Conservation (phyloP, 1,140 invertebrate genomes). For the Penaeus chinensis region DNA sequence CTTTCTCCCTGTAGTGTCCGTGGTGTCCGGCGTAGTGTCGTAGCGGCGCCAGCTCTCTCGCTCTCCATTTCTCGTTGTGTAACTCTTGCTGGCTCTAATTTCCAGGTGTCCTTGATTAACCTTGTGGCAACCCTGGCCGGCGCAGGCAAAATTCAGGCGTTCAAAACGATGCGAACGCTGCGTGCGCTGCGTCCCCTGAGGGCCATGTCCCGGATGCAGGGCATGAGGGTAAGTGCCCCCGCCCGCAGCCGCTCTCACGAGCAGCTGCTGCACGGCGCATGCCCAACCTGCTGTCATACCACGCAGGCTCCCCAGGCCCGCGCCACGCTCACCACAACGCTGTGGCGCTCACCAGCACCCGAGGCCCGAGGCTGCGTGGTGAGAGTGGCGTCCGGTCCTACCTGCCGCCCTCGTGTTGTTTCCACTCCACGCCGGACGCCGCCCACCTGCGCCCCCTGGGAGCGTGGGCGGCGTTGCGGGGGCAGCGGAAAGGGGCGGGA, state of each 20-base stretch:
- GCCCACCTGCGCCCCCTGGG: too few relatives aligned
- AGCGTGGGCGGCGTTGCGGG: too few relatives aligned
- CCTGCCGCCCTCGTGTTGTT: too few relatives aligned
- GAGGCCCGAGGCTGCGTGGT: too few relatives aligned
- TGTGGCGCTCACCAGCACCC: too few relatives aligned
- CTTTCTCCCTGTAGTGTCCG: conserved; percentile 43
- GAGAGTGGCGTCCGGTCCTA: too few relatives aligned
- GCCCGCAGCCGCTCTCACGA: neutral
- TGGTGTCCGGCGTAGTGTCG: conserved; percentile 24
- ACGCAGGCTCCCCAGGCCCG: neutral
- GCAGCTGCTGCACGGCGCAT: conserved; percentile 41
- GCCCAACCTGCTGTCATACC: conserved; percentile 20
- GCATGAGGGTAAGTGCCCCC: conserved; percentile 91
- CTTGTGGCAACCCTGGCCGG: conserved; percentile 93
- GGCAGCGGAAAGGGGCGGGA: too few relatives aligned
- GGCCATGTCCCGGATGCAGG: conserved; percentile 97
- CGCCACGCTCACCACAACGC: neutral
- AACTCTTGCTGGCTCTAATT: conserved; percentile 40
- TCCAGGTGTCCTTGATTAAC: conserved; percentile 95
- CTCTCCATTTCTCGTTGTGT: conserved; percentile 29
- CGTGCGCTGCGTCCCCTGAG: conserved; percentile 93
- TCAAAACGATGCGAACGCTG: conserved; percentile 97
- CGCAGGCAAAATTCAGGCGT: conserved; percentile 95
- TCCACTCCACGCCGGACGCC: too few relatives aligned
- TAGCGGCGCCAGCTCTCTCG: neutral